phyloP scores from a whole-genome alignment of 2,797 vertebrate species.

The Triplophysa bombifrons region DNA sequence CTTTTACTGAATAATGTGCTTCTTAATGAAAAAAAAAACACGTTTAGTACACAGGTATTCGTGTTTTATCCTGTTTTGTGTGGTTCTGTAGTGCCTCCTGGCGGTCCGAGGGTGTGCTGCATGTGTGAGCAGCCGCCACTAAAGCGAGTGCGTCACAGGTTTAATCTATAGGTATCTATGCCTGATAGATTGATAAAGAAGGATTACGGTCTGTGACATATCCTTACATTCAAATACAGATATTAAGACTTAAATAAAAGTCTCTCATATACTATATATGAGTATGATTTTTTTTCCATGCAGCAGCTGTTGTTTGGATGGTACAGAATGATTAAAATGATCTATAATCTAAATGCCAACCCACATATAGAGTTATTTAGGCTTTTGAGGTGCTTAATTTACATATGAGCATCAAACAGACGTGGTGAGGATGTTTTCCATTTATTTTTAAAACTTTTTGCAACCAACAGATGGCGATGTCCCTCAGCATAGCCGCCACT shows the following conservation, averaged over 20 bases:
- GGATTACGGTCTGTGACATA: neutral
- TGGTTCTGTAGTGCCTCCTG: neutral
- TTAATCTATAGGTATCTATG: neutral
- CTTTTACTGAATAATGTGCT: too few species aligned
- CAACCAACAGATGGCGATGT: slow-evolving; percentile 43
- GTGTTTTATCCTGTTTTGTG: neutral
- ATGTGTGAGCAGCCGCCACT: neutral
- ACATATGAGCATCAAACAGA: neutral
- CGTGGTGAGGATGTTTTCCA: neutral
- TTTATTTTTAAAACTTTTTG: slow-evolving; percentile 36
- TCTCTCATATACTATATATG: neutral
- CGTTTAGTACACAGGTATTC: neutral
- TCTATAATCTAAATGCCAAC: neutral
- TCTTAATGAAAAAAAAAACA: neutral
- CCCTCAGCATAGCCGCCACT: slow-evolving; percentile 19
- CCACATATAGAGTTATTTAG: neutral
- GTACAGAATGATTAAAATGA: neutral
- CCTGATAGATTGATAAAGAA: too few species aligned
- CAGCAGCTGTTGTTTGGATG: neutral
- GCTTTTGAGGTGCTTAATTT: neutral
- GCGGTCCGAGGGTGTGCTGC: neutral
- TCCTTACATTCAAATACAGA: neutral
- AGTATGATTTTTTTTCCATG: neutral
- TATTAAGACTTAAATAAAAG: neutral
- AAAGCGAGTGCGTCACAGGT: neutral